Evolutionary conservation across 2,797 vertebrate species (phyloP), one percentile per base, ranked within the genome.

Genomic region (Danio kyathit): DNA sequence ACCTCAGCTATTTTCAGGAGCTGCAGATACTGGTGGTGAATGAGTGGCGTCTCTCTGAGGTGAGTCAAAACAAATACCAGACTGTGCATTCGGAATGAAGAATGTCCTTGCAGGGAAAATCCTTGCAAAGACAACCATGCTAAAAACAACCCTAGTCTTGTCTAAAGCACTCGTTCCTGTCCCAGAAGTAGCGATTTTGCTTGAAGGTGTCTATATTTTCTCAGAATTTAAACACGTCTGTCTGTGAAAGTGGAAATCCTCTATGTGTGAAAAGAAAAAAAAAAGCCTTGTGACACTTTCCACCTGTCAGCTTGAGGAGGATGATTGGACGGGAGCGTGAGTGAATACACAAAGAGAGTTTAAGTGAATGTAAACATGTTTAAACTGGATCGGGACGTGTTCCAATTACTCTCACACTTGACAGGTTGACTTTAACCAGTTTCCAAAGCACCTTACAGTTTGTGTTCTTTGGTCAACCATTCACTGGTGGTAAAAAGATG

Each of bases 41-140:
- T 78, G 21, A 65, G 74, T 41, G 60, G 48, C 5, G 38, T 83
- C 60, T 87, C 80, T 64, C 46, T 71, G 46, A 72, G 77, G 79
- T 74, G 61, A 84, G 87, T 80, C 78, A 83, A 86, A 89, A 87
- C 77, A 86, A 86, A 89, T 86, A 80, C 82, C 80, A 82, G 75
- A 80, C 69, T 49, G 61, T 69, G 69, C 73, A 76, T 75, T 75
- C 29, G 43, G 74, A 81, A 75, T 83, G 56, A 85, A 79, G 80
- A 88, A 88, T 88, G 83, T 81, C 64, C 79, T 84, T 81, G 69
- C 60, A 86, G 57, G 66, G 56, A 85, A 85, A 88, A 85, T 82
- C 83, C 74, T 79, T 79, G 69, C 73, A 71, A 75, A 82, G 74
- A 86, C 74, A 85, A 76, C 61, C 82, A 52, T 80, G 79, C 49